Evolutionary conservation across 2,888 invertebrate species (phyloP).

Genomic region (Girardia tigrina): DNA sequence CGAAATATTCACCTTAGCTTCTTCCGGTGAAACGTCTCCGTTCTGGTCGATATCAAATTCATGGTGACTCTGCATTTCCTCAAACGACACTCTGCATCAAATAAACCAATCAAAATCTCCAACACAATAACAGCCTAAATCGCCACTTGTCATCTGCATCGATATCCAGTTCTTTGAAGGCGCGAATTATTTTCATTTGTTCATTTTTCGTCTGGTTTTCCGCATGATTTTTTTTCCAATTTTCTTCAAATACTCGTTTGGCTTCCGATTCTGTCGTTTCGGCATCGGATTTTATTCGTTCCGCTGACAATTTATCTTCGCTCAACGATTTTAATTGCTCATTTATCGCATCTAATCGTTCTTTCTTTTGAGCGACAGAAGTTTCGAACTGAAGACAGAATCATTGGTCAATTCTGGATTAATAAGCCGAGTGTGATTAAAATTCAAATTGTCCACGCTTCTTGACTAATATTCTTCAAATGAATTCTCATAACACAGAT

Average conservation of each 20-base stretch:
- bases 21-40: slow-evolving; percentile 72
- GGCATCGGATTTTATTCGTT: slow-evolving; percentile 56
- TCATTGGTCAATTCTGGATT: too few relatives aligned
- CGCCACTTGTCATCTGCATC: slow-evolving; percentile 60
- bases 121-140: neutral
- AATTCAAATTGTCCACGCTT: too few relatives aligned
- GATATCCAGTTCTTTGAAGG: slow-evolving; percentile 66
- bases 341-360: neutral
- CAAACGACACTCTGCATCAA: slow-evolving; percentile 55
- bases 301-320: neutral
- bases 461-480: too few relatives aligned
- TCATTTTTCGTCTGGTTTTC: slow-evolving; percentile 43
- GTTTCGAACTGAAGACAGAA: too few relatives aligned
- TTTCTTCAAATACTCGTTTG: slow-evolving; percentile 54
- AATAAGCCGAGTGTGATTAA: too few relatives aligned
- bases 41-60: slow-evolving; percentile 77
- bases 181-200: slow-evolving; percentile 45
- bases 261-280: slow-evolving; percentile 59
- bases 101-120: neutral
- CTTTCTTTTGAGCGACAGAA: neutral
- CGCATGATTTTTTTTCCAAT: slow-evolving; percentile 48
- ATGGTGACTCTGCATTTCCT: slow-evolving; percentile 56
- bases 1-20: slow-evolving; percentile 57
- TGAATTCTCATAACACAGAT: too few relatives aligned
- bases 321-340: neutral